phyloP scores from a whole-genome alignment of 2,888 invertebrate genomes.

The Elegia similella region DNA sequence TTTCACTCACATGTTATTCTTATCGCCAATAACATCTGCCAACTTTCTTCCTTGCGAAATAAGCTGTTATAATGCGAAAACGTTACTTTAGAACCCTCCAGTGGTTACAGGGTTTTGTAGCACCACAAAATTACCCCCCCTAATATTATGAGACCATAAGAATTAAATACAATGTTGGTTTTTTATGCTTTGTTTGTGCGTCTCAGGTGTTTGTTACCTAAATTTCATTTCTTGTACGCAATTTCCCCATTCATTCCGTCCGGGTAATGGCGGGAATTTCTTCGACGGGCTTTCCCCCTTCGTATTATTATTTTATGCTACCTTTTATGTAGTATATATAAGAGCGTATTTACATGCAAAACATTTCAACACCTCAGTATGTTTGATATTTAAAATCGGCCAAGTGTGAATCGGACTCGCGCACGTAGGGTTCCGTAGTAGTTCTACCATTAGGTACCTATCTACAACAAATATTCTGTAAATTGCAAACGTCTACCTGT shows the following conservation, averaged over 20 bases:
- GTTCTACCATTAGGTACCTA: no score
- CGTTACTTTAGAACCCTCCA: background rate
- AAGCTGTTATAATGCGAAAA: background rate
- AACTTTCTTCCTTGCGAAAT: background rate
- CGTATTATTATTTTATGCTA: slow-evolving; percentile 21
- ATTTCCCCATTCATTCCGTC: slow-evolving; percentile 30
- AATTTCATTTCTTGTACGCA: slow-evolving; percentile 37
- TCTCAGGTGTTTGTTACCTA: slow-evolving; percentile 39
- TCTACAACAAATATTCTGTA: no score
- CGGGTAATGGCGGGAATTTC: slow-evolving; percentile 25
- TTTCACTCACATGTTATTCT: no score
- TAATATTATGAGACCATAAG: slow-evolving; percentile 10
- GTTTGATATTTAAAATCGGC: background rate
- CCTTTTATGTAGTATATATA: background rate
- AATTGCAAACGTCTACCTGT: no score
- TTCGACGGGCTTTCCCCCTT: slow-evolving; percentile 17
- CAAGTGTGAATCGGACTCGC: no score
- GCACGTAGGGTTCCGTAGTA: no score
- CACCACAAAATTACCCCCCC: background rate
- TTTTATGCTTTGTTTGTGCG: slow-evolving; percentile 28
- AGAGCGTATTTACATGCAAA: background rate
- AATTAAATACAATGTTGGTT: slow-evolving; percentile 15
- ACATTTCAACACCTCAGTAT: background rate
- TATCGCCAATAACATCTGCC: background rate
- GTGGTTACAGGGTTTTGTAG: background rate